Evolutionary conservation across 2,888 invertebrate genomes (phyloP), one percentile per base, ranked within the genome.

Genomic region (Argyra leucocephala): DNA sequence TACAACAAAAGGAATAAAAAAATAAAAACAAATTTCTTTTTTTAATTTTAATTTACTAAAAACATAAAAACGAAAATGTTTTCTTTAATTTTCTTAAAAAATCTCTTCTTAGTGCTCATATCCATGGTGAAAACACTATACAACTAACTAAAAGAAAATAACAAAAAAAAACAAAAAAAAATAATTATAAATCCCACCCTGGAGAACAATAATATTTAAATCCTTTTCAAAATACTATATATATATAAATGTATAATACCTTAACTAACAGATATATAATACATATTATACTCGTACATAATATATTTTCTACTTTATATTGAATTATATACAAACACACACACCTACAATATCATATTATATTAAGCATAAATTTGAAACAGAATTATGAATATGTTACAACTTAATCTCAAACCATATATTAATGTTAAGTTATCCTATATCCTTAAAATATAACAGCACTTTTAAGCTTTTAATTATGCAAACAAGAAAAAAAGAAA

Each of bases 361-460:
- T 26, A 31, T 7, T n/a, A n/a, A n/a, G 3, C 31, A 31, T 12
- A 10, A 10, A 31, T 31, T 10, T 4, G 12, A 31, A 31, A 10
- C 12, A n/a, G 15, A 48, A 48, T 48, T 48, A 48, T 48, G 18
- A 48, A 48, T 48, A 48, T 48, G 48, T 48, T 48, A 48, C 31
- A 48, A 48, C 15, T 15, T 48, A 48, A 15, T 48, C 48, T 48
- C 18, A 18, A 48, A n/a, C 48, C 6, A 48, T 48, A 48, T 48
- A 48, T 48, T 48, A 48, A 48, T 18, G 48, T 48, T 48, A 48
- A 48, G 48, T 48, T 48, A 18, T 48, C 48, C 48, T 48, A 48
- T 48, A 48, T 48, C 48, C 48, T 15, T 48, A 15, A 5, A 48
- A 48, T 48, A 48, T 48, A 48, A 48, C 2, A 15, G 48, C 18